Conservation (phyloP, 2,113 vertebrate genomes). For the Poicephalus gulielmi region DNA sequence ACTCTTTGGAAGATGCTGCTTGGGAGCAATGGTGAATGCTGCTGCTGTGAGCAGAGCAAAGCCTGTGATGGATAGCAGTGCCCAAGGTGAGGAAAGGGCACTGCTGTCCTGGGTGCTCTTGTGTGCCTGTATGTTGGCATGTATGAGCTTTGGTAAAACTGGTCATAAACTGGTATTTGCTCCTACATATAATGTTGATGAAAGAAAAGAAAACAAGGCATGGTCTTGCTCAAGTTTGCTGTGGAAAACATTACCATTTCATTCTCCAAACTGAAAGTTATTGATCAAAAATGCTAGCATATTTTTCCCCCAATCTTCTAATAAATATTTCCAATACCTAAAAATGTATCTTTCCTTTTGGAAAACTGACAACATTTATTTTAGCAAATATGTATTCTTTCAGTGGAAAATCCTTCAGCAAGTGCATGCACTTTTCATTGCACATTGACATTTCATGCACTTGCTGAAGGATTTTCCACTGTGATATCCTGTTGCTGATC, state of each 20-base stretch:
- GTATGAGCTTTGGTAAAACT: not conserved
- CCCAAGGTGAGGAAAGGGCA: not conserved
- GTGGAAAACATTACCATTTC: not conserved
- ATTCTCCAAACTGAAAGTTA: not conserved
- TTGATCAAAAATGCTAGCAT: not conserved
- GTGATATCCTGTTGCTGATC: not conserved
- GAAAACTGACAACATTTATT: not conserved
- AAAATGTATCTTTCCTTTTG: not conserved
- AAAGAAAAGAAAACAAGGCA: not conserved
- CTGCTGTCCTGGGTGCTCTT: not conserved
- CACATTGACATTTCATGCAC: not conserved
- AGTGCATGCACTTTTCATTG: not conserved
- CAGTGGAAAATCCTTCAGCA: not conserved
- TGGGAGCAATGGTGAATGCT: fast-evolving
- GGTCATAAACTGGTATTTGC: not conserved
- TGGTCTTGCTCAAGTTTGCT: not conserved
- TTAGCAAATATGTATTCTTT: not conserved
- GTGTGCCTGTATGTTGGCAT: not conserved
- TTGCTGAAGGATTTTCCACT: not conserved
- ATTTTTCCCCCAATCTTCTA: not conserved
- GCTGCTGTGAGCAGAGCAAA: not conserved
- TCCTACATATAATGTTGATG: not conserved
- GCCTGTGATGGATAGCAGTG: not conserved
- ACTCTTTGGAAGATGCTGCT: not conserved
- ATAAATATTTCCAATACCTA: not conserved